A percentile compares a stretch with the other conserved stretches of the same genome.
Conservation (phyloP, 1,140 invertebrate genomes). For the Belonocnema kinseyi region DNA sequence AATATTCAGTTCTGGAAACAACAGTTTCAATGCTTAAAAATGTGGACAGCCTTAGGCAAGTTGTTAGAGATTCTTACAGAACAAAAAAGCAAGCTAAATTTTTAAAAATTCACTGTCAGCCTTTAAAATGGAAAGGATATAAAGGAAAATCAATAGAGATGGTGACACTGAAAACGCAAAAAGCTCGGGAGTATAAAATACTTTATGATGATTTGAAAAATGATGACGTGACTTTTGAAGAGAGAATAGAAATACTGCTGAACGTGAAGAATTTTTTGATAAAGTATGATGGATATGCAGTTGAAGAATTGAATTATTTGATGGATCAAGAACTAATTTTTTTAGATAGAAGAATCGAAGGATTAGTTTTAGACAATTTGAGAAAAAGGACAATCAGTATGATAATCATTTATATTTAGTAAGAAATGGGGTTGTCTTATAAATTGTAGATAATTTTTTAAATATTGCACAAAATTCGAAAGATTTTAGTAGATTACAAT, state of each 20-base stretch:
- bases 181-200: constrained; percentile 78
- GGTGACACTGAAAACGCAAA: constrained; percentile 81
- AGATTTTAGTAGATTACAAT: too few relatives aligned
- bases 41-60: constrained; percentile 78
- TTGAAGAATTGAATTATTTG: constrained; percentile 77
- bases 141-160: constrained; percentile 78
- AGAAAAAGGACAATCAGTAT: constrained; percentile 76
- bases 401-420: too few relatives aligned
- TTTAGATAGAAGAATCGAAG: constrained; percentile 73
- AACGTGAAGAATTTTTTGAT: constrained; percentile 63
- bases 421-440: too few relatives aligned
- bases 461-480: too few relatives aligned
- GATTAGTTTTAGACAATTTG: constrained; percentile 75
- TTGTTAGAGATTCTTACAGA: constrained; percentile 75
- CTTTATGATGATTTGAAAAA: constrained; percentile 77
- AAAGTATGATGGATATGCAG: constrained; percentile 76
- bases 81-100: constrained; percentile 78
- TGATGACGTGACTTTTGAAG: constrained; percentile 70
- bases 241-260: constrained; percentile 78
- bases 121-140: constrained; percentile 79
- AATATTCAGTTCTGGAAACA: constrained; percentile 79
- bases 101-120: constrained; percentile 79
- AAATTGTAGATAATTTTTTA: too few relatives aligned
- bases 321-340: constrained; percentile 80
- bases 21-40: constrained; percentile 79